A percentile compares a stretch with the other conserved stretches of the same genome.
phyloP scores from a whole-genome alignment of 2,888 invertebrate genomes.

The Timema podura region DNA sequence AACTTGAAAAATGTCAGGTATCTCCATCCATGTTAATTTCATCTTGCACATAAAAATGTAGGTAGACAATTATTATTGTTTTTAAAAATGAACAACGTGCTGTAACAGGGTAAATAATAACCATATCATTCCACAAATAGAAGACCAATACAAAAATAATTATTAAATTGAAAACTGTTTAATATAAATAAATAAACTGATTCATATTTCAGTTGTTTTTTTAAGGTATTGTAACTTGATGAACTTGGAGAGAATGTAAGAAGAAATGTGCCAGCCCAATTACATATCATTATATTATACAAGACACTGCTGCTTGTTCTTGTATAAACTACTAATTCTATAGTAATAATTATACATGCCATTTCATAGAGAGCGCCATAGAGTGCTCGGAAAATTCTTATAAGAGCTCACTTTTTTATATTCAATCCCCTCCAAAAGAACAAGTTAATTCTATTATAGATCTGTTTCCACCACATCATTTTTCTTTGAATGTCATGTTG shows the following conservation, averaged over 20 bases:
- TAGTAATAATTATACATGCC: slow-evolving; percentile 17
- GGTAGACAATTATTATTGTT: slow-evolving; percentile 3
- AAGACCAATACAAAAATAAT: slow-evolving; percentile 9
- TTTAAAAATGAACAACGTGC: slow-evolving; percentile 7
- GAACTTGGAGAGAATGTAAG: background rate
- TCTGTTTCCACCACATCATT: slow-evolving; percentile 24
- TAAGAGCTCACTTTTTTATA: slow-evolving; percentile 29
- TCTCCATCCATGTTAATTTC: background rate
- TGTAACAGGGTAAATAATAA: slow-evolving; percentile 20
- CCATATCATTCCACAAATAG: slow-evolving; percentile 16
- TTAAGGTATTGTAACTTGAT: background rate
- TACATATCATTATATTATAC: slow-evolving; percentile 25
- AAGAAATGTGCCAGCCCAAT: slow-evolving; percentile 16
- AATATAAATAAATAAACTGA: too few relatives aligned
- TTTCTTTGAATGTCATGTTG: slow-evolving; percentile 32
- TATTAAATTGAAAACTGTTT: background rate
- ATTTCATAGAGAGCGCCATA: slow-evolving; percentile 17
- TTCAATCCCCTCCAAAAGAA: slow-evolving; percentile 21
- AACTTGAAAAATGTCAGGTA: too few relatives aligned
- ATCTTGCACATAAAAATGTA: background rate
- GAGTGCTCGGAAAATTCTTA: slow-evolving; percentile 21
- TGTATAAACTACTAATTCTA: slow-evolving; percentile 19
- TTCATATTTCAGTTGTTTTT: too few relatives aligned
- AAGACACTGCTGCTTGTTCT: slow-evolving; percentile 20
- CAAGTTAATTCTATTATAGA: slow-evolving; percentile 21